Percentiles rank a stretch among this genome's conserved stretches.
Conservation (phyloP, 35 echinoderm and acorn worm genomes). For the Heliocidaris erythrogramma region DNA sequence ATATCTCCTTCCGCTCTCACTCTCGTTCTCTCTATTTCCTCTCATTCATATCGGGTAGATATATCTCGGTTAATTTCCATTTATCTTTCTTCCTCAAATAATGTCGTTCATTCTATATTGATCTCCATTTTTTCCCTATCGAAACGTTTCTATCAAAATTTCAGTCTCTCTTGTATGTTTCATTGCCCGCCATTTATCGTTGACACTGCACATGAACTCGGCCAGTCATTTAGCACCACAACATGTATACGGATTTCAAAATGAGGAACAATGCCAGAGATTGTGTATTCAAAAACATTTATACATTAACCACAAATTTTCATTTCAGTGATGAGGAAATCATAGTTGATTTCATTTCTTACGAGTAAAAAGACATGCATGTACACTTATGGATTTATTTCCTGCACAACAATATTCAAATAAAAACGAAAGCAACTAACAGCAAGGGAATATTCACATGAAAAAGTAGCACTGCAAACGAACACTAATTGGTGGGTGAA, state of each 20-base stretch:
- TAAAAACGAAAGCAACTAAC: background rate
- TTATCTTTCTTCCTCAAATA: too few species aligned
- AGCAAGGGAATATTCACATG: background rate
- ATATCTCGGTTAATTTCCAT: too few species aligned
- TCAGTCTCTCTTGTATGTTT: too few species aligned
- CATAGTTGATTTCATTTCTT: background rate
- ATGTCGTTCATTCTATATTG: too few species aligned
- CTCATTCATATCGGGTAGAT: too few species aligned
- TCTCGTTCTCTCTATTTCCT: too few species aligned
- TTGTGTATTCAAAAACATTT: background rate
- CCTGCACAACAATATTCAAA: background rate
- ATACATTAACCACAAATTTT: background rate
- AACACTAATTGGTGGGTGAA: background rate
- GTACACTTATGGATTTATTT: background rate
- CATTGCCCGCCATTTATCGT: too few species aligned
- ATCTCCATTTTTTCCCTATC: too few species aligned
- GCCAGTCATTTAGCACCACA: too few species aligned
- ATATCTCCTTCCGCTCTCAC: too few species aligned
- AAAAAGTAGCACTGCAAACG: background rate
- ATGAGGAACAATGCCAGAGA: background rate
- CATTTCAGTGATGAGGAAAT: background rate
- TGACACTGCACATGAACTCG: too few species aligned
- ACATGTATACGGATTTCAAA: background rate
- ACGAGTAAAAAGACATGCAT: conserved; percentile 8
- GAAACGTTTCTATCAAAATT: too few species aligned